A percentile compares a stretch with the other conserved stretches of the same genome.
phyloP scores from a whole-genome alignment of 2,113 vertebrate genomes.

The Cheirogaleus medius region DNA sequence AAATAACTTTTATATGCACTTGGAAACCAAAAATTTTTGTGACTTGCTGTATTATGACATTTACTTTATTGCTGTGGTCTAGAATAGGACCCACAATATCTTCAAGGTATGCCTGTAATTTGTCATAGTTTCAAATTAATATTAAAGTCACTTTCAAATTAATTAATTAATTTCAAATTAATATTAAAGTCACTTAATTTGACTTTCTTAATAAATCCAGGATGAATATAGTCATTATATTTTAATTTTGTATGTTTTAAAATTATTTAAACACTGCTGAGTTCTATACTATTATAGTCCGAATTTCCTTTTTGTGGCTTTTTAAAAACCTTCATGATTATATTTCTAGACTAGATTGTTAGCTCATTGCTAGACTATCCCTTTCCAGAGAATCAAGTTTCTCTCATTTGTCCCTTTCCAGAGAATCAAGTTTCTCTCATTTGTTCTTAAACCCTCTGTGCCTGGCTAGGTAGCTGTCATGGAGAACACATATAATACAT shows the following conservation, averaged over 20 bases:
- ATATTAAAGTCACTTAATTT: neutral
- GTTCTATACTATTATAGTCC: neutral
- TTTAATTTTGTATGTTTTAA: neutral
- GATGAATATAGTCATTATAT: slow-evolving; percentile 10
- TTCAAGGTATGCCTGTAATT: neutral
- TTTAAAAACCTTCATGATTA: neutral
- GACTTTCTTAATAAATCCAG: neutral
- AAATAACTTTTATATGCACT: neutral
- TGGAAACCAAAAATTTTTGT: neutral
- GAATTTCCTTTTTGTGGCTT: neutral
- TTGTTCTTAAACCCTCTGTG: slow-evolving; percentile 4
- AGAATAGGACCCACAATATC: neutral
- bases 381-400: neutral
- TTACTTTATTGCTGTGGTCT: neutral
- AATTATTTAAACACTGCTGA: neutral
- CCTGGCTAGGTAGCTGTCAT: neutral
- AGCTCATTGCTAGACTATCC: neutral
- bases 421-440: neutral
- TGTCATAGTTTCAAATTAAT: slow-evolving; percentile 6
- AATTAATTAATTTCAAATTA: slow-evolving; percentile 35
- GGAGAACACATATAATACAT: neutral
- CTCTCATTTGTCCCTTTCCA: neutral
- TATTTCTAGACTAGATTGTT: neutral
- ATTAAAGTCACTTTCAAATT: neutral
- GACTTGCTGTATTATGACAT: neutral